phyloP scores from a whole-genome alignment of 2,888 invertebrate species.

The Pristionchus fissidentatus region DNA sequence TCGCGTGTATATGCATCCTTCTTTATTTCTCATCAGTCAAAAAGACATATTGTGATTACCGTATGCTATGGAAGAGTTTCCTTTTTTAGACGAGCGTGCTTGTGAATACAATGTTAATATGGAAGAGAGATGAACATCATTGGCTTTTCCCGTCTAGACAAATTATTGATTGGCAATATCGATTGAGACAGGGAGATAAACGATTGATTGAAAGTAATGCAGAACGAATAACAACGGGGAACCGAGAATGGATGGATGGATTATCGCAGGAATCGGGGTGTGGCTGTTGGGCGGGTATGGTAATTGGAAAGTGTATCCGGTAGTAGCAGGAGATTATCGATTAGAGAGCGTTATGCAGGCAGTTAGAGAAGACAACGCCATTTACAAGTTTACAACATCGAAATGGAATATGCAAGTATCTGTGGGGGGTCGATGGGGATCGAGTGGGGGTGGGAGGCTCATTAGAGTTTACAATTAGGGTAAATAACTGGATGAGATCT shows the following conservation, averaged over 20 bases:
- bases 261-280: constrained; percentile 1
- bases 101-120: constrained; percentile 14
- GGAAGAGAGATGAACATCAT: constrained; percentile 22
- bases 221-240: constrained; percentile 28
- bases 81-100: background rate
- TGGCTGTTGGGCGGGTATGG: too few relatives aligned
- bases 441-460: too few relatives aligned
- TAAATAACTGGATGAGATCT: background rate
- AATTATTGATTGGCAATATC: constrained; percentile 32
- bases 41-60: constrained; percentile 29
- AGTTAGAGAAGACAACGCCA: constrained; percentile 1
- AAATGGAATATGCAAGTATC: too few relatives aligned
- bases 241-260: constrained; percentile 34
- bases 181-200: constrained; percentile 25
- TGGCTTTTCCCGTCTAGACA: constrained; percentile 19
- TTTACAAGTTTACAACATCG: constrained; percentile 39
- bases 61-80: constrained; percentile 7
- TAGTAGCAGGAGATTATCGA: constrained; percentile 32
- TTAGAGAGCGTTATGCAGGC: constrained; percentile 1
- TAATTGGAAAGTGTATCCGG: constrained; percentile 28
- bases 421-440: too few relatives aligned
- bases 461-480: too few relatives aligned
- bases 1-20: constrained; percentile 5
- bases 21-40: background rate
- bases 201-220: constrained; percentile 35